Evolutionary conservation across 2,797 vertebrate species (phyloP), one percentile per base, ranked within the genome.

Genomic region (Malurus splendens): DNA sequence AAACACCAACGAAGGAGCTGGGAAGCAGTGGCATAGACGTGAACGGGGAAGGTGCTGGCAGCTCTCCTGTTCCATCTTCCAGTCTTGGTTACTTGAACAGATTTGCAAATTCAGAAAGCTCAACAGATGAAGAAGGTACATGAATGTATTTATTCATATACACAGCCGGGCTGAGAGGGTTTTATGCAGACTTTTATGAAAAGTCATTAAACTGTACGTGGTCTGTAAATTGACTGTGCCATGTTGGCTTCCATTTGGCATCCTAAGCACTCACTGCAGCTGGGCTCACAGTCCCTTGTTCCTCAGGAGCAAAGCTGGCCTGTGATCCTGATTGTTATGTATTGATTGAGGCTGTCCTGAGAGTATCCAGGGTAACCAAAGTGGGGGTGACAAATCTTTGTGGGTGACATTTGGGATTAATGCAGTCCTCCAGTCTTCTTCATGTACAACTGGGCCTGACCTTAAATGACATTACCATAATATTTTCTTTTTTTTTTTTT

Each of bases 41-140:
- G 5, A 98, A 96, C 12, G 97, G 96, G 54, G 97, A 98, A 7
- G 96, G 96, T 28, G 97, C 98, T 25, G 95, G 94, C 95, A 97
- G 97, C 86, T 94, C 97, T 93, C 96, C 98, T 0, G 92, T 90
- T 19, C 93, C 97, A 7, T 52, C 97, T 12, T 94, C 97, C 6
- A 96, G 97, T 18, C 89, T 95, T 7, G 92, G 93, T 82, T 98
- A 97, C 97, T 95, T 99, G 84, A 98, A 98, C 97, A 98, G 98
- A 87, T 98, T 98, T 91, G 96, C 98, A 77, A 99, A 99, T 95
- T 99, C 99, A 0, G 99, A 99, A 91, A 99, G 99, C 90, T 99
- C 99, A 76, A 99, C 99, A 2, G 99, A 99, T 28, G 99, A 99
- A 98, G 99, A 99, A 98, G 99, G 99, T 99, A 97, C 30, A 50